Evolutionary conservation across 2,888 invertebrate genomes (phyloP).

Genomic region (Chrysodeixis includens): DNA sequence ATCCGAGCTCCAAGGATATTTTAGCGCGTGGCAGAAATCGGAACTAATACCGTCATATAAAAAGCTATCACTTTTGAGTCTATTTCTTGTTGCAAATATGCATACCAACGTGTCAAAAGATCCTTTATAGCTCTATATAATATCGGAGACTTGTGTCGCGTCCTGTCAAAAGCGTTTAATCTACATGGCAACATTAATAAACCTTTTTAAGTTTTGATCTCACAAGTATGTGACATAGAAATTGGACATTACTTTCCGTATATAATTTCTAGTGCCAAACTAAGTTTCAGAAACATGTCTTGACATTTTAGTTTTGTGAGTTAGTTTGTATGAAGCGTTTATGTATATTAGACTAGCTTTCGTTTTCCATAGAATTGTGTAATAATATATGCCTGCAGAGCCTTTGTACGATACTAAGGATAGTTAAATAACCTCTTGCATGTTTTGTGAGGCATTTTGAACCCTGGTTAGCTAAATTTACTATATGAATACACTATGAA

Average conservation of each 20-base stretch:
- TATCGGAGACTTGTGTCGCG: too few species aligned
- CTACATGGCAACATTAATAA: constrained; percentile 2
- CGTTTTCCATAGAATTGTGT: constrained; percentile 47
- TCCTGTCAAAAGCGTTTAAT: too few species aligned
- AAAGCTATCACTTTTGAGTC: too few species aligned
- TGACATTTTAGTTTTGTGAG: constrained; percentile 42
- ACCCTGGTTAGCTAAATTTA: neutral
- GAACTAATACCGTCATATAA: too few species aligned
- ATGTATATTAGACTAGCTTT: constrained; percentile 57
- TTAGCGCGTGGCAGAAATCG: too few species aligned
- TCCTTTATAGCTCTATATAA: too few species aligned
- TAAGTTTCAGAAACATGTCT: constrained; percentile 46
- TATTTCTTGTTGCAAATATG: too few species aligned
- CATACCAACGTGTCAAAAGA: too few species aligned
- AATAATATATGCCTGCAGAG: constrained; percentile 56
- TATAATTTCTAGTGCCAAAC: constrained; percentile 69
- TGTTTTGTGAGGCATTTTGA: constrained; percentile 26
- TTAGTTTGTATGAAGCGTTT: constrained; percentile 45
- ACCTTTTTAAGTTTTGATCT: constrained; percentile 47
- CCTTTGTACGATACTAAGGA: constrained; percentile 54
- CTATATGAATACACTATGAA: too few species aligned
- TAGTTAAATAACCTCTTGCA: constrained; percentile 26
- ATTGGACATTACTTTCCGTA: constrained; percentile 56
- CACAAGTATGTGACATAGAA: constrained; percentile 50
- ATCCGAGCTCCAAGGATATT: too few species aligned